phyloP scores from a whole-genome alignment of 2,797 vertebrate genomes.

The Neoniphon sammara region DNA sequence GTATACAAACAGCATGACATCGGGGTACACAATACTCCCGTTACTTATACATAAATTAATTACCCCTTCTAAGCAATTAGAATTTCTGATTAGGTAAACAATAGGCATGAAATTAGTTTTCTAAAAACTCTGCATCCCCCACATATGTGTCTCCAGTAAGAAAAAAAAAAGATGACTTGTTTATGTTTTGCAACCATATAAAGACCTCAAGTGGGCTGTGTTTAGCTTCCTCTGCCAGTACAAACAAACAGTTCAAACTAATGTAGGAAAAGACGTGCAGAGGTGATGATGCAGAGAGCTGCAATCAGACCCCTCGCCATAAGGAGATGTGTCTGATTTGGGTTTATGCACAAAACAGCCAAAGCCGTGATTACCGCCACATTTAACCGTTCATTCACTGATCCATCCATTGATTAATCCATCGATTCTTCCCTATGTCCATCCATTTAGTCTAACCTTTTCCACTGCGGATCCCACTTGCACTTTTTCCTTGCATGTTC shows the following conservation, averaged over 20 bases:
- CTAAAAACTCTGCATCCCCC: conserved; percentile 48
- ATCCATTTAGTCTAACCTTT: too few relatives aligned
- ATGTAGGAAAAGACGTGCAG: conserved; percentile 19
- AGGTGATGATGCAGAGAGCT: conserved; percentile 35
- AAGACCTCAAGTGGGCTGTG: conserved; percentile 44
- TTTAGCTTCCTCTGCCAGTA: conserved; percentile 33
- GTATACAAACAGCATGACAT: conserved; percentile 61
- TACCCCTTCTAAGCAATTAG: conserved; percentile 63
- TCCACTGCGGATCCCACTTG: too few relatives aligned
- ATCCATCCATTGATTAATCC: background rate
- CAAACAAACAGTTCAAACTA: conserved; percentile 37
- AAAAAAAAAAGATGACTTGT: conserved; percentile 34
- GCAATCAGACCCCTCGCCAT: conserved; percentile 31
- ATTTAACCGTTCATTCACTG: conserved; percentile 18
- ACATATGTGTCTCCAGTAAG: conserved; percentile 54
- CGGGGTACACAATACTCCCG: conserved; percentile 43
- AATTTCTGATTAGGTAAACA: conserved; percentile 72
- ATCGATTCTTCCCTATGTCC: too few relatives aligned
- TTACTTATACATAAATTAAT: conserved; percentile 64
- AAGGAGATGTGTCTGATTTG: conserved; percentile 15
- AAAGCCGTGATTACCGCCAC: conserved; percentile 36
- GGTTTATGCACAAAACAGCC: conserved; percentile 22
- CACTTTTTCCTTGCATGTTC: too few relatives aligned
- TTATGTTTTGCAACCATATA: conserved; percentile 45
- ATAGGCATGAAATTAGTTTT: conserved; percentile 67